Evolutionary conservation across 2,113 vertebrate genomes (phyloP).

Genomic region (Bos taurus): ARS-UCD2.0 NC_037342.1:30574001-30574500

Average conservation of each 20-base stretch:
- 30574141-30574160: neutral
- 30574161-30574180: neutral
- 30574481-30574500: neutral
- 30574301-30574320: neutral
- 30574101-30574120: neutral
- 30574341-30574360: neutral
- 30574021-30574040: neutral
- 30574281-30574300: neutral
- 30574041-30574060: neutral
- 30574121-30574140: neutral
- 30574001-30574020: neutral
- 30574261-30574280: neutral
- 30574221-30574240: neutral
- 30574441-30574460: neutral
- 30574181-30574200: neutral
- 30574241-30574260: neutral
- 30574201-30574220: neutral
- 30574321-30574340: neutral
- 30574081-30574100: neutral
- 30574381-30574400: neutral
- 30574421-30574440: neutral
- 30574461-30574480: neutral
- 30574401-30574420: neutral
- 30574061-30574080: neutral
- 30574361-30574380: neutral